Base-by-base conservation (phyloP, 2,888 invertebrate species). In the Megamerina dolium region DNA sequence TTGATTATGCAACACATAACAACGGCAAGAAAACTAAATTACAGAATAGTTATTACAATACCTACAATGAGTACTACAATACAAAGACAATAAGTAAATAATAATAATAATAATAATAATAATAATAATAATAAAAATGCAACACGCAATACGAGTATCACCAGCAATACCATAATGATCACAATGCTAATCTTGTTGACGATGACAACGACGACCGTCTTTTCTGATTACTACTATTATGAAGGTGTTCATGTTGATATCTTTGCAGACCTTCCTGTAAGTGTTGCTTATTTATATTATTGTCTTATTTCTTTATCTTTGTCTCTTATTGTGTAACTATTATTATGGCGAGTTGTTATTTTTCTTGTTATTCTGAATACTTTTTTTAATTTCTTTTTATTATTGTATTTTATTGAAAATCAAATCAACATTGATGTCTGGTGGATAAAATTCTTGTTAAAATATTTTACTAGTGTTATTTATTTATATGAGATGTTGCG, bases 201-300 rank as follows among this genome's bases (percentile, higher is more conserved):
- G 13, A 16, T 16, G 31, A 31, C 14, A 16, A 14, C 16, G 31
- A 31, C 14, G 31, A 31, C 31, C 13, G 13, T 13, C 12, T 27
- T 27, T n/a, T n/a, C 27, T 27, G 3, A 27, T 13, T 10, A 27
- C 13, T 10, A 27, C 13, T 10, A 27, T 27, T 10, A 27, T 13
- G 27, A 27, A 10, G 27, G 13, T 27, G 10, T 27, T 27, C 5
- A 4, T 27, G 27, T 5, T 40, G 19, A 26, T 34, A 26, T 20
- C 33, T 27, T n/a, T 6, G 31, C 17, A 23, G 21, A 39, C 14
- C 14, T 12, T 18, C 12, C 34, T 27, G 34, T 40, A 26, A 40
- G 21, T 19, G 13, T 26, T 33, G 13, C 19, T 40, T 9, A 10
- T 18, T 23, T 21, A 9, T 18, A 33, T 40, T 40, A 17, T 20